phyloP scores from a whole-genome alignment of 2,888 invertebrate species.

The Euclidia mi region DNA sequence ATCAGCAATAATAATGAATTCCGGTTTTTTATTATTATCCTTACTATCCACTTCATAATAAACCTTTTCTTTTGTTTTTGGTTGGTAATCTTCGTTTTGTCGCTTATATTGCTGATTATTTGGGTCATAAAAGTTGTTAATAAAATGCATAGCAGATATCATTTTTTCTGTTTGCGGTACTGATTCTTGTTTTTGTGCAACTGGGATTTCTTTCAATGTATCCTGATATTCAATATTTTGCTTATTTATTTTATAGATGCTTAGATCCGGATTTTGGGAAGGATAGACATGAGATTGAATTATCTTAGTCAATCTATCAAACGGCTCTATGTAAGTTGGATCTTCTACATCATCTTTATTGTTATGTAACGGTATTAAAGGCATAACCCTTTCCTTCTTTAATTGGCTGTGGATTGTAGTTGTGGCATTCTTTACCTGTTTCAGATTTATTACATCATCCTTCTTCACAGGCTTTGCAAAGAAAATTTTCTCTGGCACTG shows the following conservation, averaged over 20 bases:
- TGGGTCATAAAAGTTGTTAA: conserved; percentile 28
- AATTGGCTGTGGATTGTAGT: conserved; percentile 1
- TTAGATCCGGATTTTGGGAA: conserved; percentile 57
- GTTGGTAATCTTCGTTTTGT: background rate
- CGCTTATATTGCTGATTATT: conserved; percentile 6
- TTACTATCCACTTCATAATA: conserved; percentile 8
- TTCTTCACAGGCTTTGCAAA: conserved; percentile 17
- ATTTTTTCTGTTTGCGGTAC: conserved; percentile 17
- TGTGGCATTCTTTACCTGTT: conserved; percentile 1
- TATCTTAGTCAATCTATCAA: conserved; percentile 66
- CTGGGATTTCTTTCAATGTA: background rate
- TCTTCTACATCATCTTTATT: conserved; percentile 23
- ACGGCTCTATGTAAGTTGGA: conserved; percentile 60
- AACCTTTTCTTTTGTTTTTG: conserved; percentile 23
- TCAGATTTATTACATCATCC: conserved; percentile 12
- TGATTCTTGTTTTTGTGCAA: conserved; percentile 3
- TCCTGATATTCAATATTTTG: background rate
- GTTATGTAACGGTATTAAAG: conserved; percentile 10
- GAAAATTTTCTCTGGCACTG: conserved; percentile 11
- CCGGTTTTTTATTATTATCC: too few species aligned
- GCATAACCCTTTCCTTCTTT: background rate
- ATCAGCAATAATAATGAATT: too few species aligned
- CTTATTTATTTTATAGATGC: conserved; percentile 46
- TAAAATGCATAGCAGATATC: conserved; percentile 29
- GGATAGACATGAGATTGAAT: conserved; percentile 69